phyloP scores from a whole-genome alignment of 2,888 invertebrate genomes.

The Polyommatus iphigenia region DNA sequence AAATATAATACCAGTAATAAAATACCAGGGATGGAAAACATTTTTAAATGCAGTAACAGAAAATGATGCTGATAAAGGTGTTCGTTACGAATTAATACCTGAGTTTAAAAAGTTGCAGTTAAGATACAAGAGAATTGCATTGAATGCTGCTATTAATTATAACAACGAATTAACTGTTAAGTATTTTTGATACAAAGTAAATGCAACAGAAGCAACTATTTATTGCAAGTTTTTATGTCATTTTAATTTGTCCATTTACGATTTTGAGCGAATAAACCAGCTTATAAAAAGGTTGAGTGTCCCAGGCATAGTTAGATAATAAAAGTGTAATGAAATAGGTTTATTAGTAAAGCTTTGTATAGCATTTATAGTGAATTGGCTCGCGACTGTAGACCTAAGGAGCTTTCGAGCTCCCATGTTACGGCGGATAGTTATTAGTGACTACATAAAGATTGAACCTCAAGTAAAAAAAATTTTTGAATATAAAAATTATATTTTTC shows the following conservation, averaged over 20 bases:
- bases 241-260: neutral
- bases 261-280: neutral
- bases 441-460: conserved; percentile 36
- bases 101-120: neutral
- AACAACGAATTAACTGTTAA: neutral
- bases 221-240: conserved; percentile 1
- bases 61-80: no score
- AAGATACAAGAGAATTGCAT: neutral
- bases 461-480: no score
- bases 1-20: conserved; percentile 12
- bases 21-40: conserved; percentile 9
- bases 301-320: conserved; percentile 3
- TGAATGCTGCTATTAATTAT: neutral
- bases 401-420: conserved; percentile 45
- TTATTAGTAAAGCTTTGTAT: conserved; percentile 33
- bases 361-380: conserved; percentile 49
- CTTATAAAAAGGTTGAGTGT: conserved; percentile 19
- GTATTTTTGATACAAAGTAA: neutral
- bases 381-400: conserved; percentile 43
- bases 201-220: neutral
- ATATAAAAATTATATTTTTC: no score
- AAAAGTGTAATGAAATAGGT: conserved; percentile 30
- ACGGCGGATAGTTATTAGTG: conserved; percentile 43
- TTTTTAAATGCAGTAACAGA: neutral
- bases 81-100: neutral